Percentiles rank a stretch among this genome's conserved stretches.
Conservation (phyloP, 2,888 invertebrate species). For the Caprella mutica region DNA sequence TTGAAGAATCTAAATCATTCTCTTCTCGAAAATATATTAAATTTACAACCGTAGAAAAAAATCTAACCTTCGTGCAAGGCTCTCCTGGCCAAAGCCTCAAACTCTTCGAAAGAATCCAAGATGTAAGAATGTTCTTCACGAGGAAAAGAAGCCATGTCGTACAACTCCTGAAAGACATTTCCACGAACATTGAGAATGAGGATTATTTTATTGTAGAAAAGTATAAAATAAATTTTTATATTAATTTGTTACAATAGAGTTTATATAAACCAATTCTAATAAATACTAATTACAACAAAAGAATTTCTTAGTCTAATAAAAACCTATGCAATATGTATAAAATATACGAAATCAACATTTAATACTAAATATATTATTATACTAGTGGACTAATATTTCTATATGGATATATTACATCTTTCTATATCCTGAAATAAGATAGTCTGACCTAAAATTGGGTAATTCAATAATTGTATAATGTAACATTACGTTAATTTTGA, state of each 20-base stretch:
- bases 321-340: background rate
- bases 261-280: no score
- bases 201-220: no score
- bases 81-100: conserved; percentile 54
- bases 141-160: conserved; percentile 53
- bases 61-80: conserved; percentile 54
- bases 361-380: background rate
- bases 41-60: no score
- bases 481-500: no score
- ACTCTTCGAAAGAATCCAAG: conserved; percentile 55
- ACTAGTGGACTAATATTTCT: background rate
- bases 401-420: background rate
- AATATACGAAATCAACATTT: background rate
- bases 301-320: no score
- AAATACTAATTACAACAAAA: no score
- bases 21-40: no score
- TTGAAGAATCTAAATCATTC: no score
- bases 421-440: background rate
- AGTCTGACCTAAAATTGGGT: background rate
- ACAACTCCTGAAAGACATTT: conserved; percentile 44
- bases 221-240: no score
- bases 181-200: no score
- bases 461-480: no score
- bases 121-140: conserved; percentile 54
- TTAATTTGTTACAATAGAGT: no score